Conservation (phyloP, 2,113 vertebrate genomes). For the Nerophis lumbriciformis region DNA sequence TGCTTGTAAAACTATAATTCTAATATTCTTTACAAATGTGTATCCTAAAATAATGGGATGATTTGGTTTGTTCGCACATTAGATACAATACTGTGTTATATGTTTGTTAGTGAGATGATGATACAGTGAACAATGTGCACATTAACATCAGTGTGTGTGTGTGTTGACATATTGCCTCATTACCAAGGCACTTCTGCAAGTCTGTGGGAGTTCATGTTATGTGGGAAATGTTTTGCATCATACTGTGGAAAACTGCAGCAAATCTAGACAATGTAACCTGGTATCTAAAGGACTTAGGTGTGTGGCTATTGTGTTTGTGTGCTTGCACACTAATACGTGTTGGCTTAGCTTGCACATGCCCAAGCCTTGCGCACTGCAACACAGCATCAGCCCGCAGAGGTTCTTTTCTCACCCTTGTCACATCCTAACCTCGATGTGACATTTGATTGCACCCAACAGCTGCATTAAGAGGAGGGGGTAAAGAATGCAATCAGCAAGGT, state of each 20-base stretch:
- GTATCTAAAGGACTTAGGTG: background rate
- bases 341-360: constrained; percentile 10
- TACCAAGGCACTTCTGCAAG: too few relatives aligned
- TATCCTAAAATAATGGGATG: too few relatives aligned
- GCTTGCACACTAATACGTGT: background rate
- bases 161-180: constrained; percentile 1
- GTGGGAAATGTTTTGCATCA: background rate
- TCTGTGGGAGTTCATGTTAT: background rate
- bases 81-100: too few relatives aligned
- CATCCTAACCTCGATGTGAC: background rate
- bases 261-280: background rate
- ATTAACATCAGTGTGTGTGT: background rate
- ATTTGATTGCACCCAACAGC: background rate
- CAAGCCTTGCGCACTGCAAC: constrained; percentile 9
- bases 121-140: constrained; percentile 10
- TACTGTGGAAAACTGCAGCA: constrained; percentile 10
- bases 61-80: too few relatives aligned
- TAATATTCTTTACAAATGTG: too few relatives aligned
- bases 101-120: background rate
- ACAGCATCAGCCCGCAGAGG: constrained; percentile 11
- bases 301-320: background rate
- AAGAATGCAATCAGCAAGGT: background rate
- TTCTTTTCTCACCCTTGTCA: constrained; percentile 1
- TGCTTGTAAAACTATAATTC: too few relatives aligned
- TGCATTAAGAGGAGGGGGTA: background rate